Percentiles rank a stretch among this genome's conserved stretches.
phyloP scores from a whole-genome alignment of 2,888 invertebrate genomes.

The Eupithecia abbreviata region DNA sequence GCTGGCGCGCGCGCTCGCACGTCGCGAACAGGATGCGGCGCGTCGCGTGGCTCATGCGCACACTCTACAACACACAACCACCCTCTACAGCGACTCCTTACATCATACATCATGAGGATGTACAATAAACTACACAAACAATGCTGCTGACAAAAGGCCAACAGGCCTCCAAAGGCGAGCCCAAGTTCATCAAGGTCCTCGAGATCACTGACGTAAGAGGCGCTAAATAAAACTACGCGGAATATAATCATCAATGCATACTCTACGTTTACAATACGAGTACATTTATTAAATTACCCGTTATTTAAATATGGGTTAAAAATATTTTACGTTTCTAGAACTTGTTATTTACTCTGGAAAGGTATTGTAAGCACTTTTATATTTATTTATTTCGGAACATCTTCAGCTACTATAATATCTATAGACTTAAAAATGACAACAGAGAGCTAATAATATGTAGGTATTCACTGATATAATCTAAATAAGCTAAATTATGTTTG shows the following conservation, averaged over 20 bases:
- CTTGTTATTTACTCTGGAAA: too few species aligned
- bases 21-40: conserved; percentile 93
- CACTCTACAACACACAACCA: conserved; percentile 84
- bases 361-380: too few species aligned
- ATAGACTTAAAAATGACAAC: too few species aligned
- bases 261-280: background rate
- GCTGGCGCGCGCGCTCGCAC: conserved; percentile 90
- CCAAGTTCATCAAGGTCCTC: background rate
- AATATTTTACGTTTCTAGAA: too few species aligned
- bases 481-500: too few species aligned
- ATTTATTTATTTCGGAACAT: too few species aligned
- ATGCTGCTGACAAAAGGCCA: too few species aligned
- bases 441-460: too few species aligned
- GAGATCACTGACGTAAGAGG: background rate
- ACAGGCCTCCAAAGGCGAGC: background rate
- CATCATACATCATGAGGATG: background rate
- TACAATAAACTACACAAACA: background rate
- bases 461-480: too few species aligned
- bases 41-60: conserved; percentile 93
- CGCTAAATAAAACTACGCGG: background rate
- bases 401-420: too few species aligned
- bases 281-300: too few species aligned
- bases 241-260: background rate
- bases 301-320: too few species aligned
- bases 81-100: background rate